Base-by-base conservation (phyloP, 1,140 invertebrate genomes). In the Pollicipes pollicipes region DNA sequence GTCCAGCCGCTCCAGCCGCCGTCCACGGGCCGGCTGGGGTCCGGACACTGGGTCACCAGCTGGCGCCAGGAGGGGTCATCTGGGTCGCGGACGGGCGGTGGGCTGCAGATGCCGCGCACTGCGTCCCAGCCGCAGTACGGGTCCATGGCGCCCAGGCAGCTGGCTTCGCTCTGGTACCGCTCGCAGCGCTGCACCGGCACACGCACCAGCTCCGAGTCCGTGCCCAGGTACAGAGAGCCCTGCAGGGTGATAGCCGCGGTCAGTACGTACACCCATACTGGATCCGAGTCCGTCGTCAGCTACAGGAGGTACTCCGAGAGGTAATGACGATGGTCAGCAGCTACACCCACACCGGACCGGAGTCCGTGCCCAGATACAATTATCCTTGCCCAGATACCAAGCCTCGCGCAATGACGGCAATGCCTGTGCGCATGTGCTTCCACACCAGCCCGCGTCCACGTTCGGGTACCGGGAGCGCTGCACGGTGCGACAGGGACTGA, bases 121-220 rank as follows among this genome's bases (percentile, higher is more conserved):
- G 88, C 86, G 78, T 95, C 88, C 93, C 93, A 97, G 0, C 91
- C 94, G 80, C 94, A 97, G 78, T 96, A 93, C 0, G 94, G 94
- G 80, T 97, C 94, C 81, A 88, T 88, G 0, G 92, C 88, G 75
- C 88, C 87, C 28, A 93, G 76, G 78, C 94, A 97, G 1, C 87
- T 84, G 3, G 84, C 80, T 45, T 85, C 83, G 0, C 83, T 86
- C 27, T 81, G 81, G 79, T 92, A 88, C 3, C 90, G 83, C 30
- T 81, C 80, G 77, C 93, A 97, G 69, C 91, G 88, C 68, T 88
- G 84, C 0, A 89, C 85, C 0, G 88, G 84, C 35, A 95, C 83
- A 63, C 88, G 79, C 0, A 91, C 77, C 0, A 96, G 79, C 27
- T 85, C 84, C 16, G 81, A 78, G 66, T 88, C 82, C 63, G 87